Conservation (phyloP, 1,140 invertebrate genomes). For the Drosophila kepulauana region DNA sequence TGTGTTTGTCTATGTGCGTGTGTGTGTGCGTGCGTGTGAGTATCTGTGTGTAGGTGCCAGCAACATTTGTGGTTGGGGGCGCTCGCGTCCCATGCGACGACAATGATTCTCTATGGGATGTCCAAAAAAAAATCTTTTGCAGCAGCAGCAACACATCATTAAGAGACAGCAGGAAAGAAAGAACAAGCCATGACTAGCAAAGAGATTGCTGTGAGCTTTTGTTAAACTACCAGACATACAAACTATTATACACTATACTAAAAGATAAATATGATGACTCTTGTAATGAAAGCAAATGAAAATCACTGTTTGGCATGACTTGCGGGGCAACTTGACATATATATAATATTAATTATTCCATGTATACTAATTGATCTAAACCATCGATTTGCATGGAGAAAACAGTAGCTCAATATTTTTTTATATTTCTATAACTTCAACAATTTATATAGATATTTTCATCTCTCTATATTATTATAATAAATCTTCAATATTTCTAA, state of each 20-base stretch:
- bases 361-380: too few relatives aligned
- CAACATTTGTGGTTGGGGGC: constrained; percentile 16
- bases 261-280: constrained; percentile 15
- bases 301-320: not conserved
- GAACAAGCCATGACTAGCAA: constrained; percentile 34
- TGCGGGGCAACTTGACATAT: too few relatives aligned
- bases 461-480: not conserved
- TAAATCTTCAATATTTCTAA: too few relatives aligned
- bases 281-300: constrained; percentile 32
- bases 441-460: not conserved
- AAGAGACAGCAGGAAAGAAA: constrained; percentile 67
- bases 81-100: constrained; percentile 38
- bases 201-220: constrained; percentile 44
- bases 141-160: constrained; percentile 75
- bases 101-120: constrained; percentile 70
- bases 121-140: constrained; percentile 44
- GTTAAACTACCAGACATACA: constrained; percentile 11
- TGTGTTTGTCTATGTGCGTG: constrained; percentile 52
- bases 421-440: not conserved
- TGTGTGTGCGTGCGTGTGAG: constrained; percentile 59
- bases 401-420: too few relatives aligned
- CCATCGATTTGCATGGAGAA: too few relatives aligned
- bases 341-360: too few relatives aligned
- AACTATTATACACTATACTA: constrained; percentile 32
- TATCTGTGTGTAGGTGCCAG: constrained; percentile 60